These are phyloP conservation scores for Callipepla squamata DNA, from an alignment of 2,113 vertebrate species.

Conservation along the genomic window DNA sequence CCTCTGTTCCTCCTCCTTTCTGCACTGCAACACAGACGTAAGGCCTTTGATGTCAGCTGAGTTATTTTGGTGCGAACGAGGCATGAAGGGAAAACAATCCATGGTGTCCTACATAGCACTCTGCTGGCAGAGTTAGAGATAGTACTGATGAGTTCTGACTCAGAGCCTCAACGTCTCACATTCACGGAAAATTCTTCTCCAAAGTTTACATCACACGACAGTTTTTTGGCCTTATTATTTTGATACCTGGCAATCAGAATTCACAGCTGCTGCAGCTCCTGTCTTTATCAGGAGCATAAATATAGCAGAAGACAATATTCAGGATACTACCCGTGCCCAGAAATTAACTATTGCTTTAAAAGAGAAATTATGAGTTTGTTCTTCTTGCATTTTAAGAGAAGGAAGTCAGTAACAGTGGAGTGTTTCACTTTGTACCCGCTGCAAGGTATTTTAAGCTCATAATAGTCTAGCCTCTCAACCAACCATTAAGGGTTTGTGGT, in stretches of 20 bases:
- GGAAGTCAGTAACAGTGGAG: not conserved
- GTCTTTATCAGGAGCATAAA: not conserved
- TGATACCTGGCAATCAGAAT: not conserved
- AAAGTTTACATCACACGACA: not conserved
- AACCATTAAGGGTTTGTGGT: not conserved
- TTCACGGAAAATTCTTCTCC: not conserved
- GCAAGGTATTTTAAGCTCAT: accelerated
- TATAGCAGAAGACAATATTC: not conserved
- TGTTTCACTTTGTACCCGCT: not conserved
- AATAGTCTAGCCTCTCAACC: not conserved
- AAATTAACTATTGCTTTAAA: not conserved
- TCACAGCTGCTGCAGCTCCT: not conserved
- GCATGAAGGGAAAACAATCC: not conserved
- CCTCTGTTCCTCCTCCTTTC: not conserved
- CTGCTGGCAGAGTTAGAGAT: not conserved
- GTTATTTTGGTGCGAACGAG: slow-evolving; percentile 29
- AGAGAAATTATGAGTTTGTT: not conserved
- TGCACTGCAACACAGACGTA: not conserved
- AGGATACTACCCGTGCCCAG: not conserved
- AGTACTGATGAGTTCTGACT: not conserved
- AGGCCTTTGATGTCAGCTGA: slow-evolving; percentile 7
- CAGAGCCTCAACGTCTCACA: accelerated
- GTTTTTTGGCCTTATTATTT: not conserved
- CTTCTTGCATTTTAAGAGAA: not conserved
- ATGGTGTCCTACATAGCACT: not conserved